Evolutionary conservation across 2,113 vertebrate species (phyloP).

Genomic region (Odocoileus hemionus): DNA sequence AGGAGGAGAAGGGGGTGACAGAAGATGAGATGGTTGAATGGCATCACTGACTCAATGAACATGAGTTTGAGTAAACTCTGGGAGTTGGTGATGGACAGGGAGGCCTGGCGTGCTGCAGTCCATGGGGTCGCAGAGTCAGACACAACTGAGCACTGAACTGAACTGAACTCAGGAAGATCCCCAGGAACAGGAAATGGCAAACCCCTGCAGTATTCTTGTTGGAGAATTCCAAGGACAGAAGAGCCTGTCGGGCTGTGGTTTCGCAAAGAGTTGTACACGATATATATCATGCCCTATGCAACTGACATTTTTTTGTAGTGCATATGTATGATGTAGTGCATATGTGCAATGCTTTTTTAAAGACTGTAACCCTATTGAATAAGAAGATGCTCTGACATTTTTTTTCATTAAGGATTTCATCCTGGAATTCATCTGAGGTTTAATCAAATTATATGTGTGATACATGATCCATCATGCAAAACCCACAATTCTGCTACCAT

Average conservation of each 20-base stretch:
- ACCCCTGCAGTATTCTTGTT: neutral
- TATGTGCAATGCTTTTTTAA: neutral
- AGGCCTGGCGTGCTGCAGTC: neutral
- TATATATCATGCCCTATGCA: neutral
- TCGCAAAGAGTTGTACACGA: neutral
- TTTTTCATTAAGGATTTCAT: neutral
- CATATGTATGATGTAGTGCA: neutral
- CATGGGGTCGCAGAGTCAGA: neutral
- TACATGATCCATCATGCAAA: neutral
- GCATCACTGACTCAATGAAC: neutral
- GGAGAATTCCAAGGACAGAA: neutral
- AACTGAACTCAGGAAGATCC: neutral
- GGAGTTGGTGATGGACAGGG: fast-evolving
- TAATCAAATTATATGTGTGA: neutral
- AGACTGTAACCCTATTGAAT: neutral
- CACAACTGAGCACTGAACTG: neutral
- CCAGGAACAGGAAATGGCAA: neutral
- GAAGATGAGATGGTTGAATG: neutral
- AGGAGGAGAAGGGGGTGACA: neutral
- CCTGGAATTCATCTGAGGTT: neutral
- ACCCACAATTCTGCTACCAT: neutral
- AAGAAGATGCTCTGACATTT: neutral
- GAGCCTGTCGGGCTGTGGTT: neutral
- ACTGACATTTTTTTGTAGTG: neutral
- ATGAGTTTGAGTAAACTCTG: fast-evolving